Evolutionary conservation across 2,113 vertebrate species (phyloP).

Genomic region (Petrocephalus zakoni): DNA sequence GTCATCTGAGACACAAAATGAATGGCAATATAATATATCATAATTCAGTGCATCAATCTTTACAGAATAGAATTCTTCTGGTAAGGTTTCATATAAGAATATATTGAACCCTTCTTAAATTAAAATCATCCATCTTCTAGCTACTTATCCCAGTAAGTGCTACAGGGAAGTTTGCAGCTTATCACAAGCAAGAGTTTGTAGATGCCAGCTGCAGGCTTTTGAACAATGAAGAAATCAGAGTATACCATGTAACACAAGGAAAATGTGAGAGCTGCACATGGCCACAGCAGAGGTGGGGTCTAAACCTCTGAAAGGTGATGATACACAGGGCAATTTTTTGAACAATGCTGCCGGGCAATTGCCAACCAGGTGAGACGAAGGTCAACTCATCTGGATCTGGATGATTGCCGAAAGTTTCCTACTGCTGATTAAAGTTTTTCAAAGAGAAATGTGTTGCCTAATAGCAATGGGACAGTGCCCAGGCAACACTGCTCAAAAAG

Average conservation of each 20-base stretch:
- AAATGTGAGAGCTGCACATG: neutral
- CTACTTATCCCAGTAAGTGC: neutral
- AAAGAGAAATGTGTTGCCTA: neutral
- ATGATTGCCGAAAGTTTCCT: neutral
- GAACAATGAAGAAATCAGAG: neutral
- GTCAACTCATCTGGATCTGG: neutral
- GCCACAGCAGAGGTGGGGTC: neutral
- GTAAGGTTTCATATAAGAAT: neutral
- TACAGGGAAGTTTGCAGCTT: neutral
- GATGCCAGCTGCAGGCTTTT: neutral
- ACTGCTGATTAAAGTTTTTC: neutral
- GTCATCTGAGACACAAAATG: neutral
- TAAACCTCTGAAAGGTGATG: neutral
- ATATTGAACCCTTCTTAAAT: neutral
- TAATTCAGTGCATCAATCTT: neutral
- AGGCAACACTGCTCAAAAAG: neutral
- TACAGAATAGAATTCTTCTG: neutral
- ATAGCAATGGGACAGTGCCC: neutral
- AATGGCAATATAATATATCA: neutral
- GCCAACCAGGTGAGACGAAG: neutral
- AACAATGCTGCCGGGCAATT: neutral
- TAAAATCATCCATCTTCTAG: neutral
- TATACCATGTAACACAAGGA: neutral
- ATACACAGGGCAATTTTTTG: neutral
- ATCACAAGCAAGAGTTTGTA: neutral